A percentile compares a stretch with the other conserved stretches of the same genome.
phyloP scores from a whole-genome alignment of 1,140 invertebrate genomes.

The Zophobas atratus region DNA sequence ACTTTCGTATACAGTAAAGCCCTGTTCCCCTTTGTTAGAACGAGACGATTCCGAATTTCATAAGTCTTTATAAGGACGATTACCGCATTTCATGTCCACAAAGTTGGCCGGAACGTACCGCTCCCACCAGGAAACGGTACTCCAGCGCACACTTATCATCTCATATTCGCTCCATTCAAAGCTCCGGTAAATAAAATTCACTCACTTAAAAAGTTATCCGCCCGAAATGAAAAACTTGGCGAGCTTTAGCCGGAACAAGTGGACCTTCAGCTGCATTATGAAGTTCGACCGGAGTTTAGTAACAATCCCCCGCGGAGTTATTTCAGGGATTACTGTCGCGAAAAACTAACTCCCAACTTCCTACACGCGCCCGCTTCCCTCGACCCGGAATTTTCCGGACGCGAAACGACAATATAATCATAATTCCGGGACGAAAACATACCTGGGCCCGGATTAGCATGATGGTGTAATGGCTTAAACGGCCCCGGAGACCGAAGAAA shows the following conservation, averaged over 20 bases:
- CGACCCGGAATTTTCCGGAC: constrained; percentile 35
- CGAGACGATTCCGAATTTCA: too few relatives aligned
- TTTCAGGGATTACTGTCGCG: constrained; percentile 37
- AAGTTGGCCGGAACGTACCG: neutral
- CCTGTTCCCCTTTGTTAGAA: too few relatives aligned
- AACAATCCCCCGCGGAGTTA: constrained; percentile 42
- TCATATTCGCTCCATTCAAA: constrained; percentile 29
- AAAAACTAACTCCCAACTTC: constrained; percentile 42
- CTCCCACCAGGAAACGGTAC: neutral
- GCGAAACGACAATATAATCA: constrained; percentile 39
- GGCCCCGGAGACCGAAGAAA: constrained; percentile 26
- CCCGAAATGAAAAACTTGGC: constrained; percentile 35
- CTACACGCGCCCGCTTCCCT: neutral
- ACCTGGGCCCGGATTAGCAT: constrained; percentile 33
- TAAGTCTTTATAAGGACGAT: neutral
- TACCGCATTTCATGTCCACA: neutral
- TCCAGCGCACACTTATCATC: constrained; percentile 16
- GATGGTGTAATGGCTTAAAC: constrained; percentile 40
- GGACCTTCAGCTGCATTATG: constrained; percentile 39
- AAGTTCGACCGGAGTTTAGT: constrained; percentile 23
- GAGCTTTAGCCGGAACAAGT: constrained; percentile 30
- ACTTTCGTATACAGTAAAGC: too few relatives aligned
- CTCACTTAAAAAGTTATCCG: constrained; percentile 39
- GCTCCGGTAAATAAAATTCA: constrained; percentile 24
- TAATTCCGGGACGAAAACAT: constrained; percentile 39